Percentiles rank a stretch among this genome's conserved stretches.
phyloP scores from a whole-genome alignment of 1,140 invertebrate species.

The Batillaria attramentaria region DNA sequence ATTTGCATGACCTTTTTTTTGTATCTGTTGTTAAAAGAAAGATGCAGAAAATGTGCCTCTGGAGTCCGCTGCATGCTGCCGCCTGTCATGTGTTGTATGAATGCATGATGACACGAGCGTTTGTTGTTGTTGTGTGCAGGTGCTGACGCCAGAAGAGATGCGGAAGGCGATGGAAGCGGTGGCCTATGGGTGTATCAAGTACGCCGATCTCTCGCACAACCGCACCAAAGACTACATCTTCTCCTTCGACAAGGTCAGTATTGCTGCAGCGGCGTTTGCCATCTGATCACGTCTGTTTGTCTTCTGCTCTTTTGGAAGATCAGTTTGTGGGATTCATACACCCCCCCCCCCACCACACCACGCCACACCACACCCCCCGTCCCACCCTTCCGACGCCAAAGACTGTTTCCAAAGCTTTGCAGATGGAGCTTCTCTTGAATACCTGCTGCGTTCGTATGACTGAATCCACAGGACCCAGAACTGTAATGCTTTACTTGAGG shows the following conservation, averaged over 20 bases:
- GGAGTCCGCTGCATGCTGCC: too few species aligned
- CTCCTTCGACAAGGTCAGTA: constrained; percentile 91
- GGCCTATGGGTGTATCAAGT: constrained; percentile 99
- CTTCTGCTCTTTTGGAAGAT: not conserved
- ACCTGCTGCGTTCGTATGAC: too few species aligned
- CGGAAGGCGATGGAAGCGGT: constrained; percentile 89
- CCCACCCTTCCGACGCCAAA: not conserved
- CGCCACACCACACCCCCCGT: not conserved
- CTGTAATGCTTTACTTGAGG: too few species aligned
- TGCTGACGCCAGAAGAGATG: constrained; percentile 88
- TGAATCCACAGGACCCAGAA: too few species aligned
- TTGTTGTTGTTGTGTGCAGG: constrained; percentile 68
- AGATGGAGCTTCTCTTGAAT: too few species aligned
- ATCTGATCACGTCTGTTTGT: not conserved
- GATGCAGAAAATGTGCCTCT: not conserved
- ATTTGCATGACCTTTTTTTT: not conserved
- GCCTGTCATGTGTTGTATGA: too few species aligned
- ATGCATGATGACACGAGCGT: not conserved
- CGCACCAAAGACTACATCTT: constrained; percentile 97
- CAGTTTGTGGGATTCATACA: too few species aligned
- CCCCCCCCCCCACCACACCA: too few species aligned
- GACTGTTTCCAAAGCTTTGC: not conserved
- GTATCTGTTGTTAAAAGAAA: not conserved
- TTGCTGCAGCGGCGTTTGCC: not conserved
- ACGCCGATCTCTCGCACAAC: constrained; percentile 96